Conservation (phyloP, 2,113 vertebrate genomes). For the Spilogale gracilis region DNA sequence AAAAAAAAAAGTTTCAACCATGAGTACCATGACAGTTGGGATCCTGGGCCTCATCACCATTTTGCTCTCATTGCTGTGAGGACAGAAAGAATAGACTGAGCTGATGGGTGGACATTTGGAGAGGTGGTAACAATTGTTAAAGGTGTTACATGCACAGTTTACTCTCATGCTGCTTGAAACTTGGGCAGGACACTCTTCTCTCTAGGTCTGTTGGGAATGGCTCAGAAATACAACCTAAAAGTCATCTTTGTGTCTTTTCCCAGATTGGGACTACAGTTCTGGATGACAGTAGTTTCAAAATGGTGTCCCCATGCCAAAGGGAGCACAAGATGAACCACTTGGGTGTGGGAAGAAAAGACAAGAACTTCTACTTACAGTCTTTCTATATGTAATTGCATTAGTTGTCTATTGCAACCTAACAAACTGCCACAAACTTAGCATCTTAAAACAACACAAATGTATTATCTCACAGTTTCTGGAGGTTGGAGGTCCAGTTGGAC, state of each 20-base stretch:
- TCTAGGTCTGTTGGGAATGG: background rate
- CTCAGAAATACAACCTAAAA: constrained; percentile 14
- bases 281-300: background rate
- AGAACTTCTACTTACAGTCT: background rate
- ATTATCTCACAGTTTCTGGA: background rate
- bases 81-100: background rate
- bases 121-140: background rate
- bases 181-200: background rate
- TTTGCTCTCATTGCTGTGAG: too few relatives aligned
- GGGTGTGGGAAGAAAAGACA: background rate
- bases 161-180: background rate
- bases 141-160: background rate
- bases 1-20: background rate
- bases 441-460: background rate
- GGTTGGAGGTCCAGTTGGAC: background rate
- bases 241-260: background rate
- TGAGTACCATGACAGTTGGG: rapidly evolving
- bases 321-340: background rate
- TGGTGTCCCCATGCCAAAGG: background rate
- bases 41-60: background rate
- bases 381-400: background rate
- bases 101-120: background rate
- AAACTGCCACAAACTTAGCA: constrained; percentile 1
- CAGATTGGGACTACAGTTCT: background rate
- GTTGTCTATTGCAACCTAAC: background rate